Percentiles rank a stretch among this genome's conserved stretches.
Evolutionary conservation across 2,113 vertebrate species (phyloP).

Genomic region (Hirundichthys speculiger): DNA sequence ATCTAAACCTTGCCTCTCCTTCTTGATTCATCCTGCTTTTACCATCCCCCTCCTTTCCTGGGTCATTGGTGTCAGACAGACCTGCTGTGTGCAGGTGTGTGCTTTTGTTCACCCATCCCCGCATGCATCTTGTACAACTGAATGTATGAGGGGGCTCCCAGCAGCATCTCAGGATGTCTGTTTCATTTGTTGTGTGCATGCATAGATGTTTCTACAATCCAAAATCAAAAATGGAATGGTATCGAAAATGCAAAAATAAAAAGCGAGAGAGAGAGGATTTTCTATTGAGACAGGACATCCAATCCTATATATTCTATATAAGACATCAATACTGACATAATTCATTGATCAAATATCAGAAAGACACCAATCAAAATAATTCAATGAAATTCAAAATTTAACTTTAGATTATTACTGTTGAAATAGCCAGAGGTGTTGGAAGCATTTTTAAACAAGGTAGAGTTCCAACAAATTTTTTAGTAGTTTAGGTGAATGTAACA

Average conservation of each 20-base stretch:
- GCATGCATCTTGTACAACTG: constrained; percentile 54
- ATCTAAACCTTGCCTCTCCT: constrained; percentile 68
- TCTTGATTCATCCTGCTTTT: constrained; percentile 63
- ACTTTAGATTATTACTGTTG: too few relatives aligned
- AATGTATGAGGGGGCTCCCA: constrained; percentile 53
- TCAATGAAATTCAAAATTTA: too few relatives aligned
- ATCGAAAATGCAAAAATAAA: not conserved
- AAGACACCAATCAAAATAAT: too few relatives aligned
- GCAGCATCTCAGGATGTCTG: constrained; percentile 29
- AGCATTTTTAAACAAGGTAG: too few relatives aligned
- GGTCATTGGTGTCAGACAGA: constrained; percentile 79
- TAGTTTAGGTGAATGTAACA: too few relatives aligned
- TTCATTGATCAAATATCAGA: too few relatives aligned
- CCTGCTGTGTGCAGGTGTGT: constrained; percentile 82
- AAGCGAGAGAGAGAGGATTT: too few relatives aligned
- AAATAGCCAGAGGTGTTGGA: too few relatives aligned
- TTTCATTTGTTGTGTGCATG: constrained; percentile 1
- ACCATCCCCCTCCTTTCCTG: constrained; percentile 47
- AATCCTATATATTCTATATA: too few relatives aligned
- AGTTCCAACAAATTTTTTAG: too few relatives aligned
- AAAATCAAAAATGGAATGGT: not conserved
- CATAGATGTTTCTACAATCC: constrained; percentile 6
- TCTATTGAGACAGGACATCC: too few relatives aligned
- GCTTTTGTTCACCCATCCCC: constrained; percentile 66
- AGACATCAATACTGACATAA: too few relatives aligned